Percentiles rank a stretch among this genome's conserved stretches.
phyloP scores from a whole-genome alignment of 35 echinoderm and acorn worm genomes.

The Apostichopus parvimensis region DNA sequence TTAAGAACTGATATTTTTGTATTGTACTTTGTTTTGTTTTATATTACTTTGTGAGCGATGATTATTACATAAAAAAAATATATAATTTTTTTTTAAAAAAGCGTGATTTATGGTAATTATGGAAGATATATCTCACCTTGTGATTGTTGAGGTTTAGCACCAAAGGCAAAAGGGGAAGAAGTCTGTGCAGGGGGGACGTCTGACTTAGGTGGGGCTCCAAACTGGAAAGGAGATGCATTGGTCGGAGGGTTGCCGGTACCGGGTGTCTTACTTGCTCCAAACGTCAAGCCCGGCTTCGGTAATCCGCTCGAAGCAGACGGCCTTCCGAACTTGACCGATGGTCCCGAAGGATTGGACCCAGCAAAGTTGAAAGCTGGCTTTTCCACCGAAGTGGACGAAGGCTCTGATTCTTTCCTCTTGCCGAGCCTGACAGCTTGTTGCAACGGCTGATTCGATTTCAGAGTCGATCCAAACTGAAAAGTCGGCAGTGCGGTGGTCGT shows the following conservation, averaged over 20 bases:
- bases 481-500: background rate
- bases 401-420: slow-evolving; percentile 21
- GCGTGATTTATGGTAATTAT: no score
- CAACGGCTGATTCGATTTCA: background rate
- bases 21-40: no score
- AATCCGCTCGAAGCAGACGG: background rate
- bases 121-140: slow-evolving; percentile 9
- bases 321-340: background rate
- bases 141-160: slow-evolving; percentile 11
- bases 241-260: background rate
- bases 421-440: background rate
- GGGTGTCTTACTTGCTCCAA: slow-evolving; percentile 3
- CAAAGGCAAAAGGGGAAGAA: slow-evolving; percentile 15
- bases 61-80: no score
- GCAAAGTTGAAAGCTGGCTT: slow-evolving; percentile 12
- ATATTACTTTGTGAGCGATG: no score
- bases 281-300: background rate
- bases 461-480: slow-evolving; percentile 17
- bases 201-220: slow-evolving; percentile 10
- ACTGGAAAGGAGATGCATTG: slow-evolving; percentile 5
- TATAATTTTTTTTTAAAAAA: no score
- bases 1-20: no score
- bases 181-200: background rate
- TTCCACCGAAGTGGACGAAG: slow-evolving; percentile 22
- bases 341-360: background rate